Base-by-base conservation (phyloP, 1,140 invertebrate genomes). In the Drosophila ananassae region DNA sequence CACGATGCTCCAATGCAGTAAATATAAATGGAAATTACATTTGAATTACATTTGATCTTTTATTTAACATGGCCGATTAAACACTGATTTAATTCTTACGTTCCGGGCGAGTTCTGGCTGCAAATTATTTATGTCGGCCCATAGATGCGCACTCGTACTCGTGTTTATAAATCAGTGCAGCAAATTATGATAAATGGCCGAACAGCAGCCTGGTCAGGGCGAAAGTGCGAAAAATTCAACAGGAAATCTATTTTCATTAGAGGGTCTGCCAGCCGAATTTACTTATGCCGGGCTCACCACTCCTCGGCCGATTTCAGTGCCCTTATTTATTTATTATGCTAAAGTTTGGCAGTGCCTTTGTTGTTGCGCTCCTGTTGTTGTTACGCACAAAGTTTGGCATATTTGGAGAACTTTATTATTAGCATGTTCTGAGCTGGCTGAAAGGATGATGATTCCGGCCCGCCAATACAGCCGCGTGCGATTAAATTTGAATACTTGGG, bases 371-470 rank as follows among this genome's bases (percentile, higher is more conserved):
- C 8, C 17, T 32, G 9, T 60, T 73, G 53, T 60, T 72, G 46
- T 78, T 66, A 37, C 62, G 77, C 77, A 55, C 52, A 90, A 90
- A 90, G 68, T 90, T 90, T 85, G 74, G 89, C 79, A 89, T 91
- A 85, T 90, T 89, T 89, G 73, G 77, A 77, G 80, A 90, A 90
- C 83, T 90, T 90, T 82, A 90, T 90, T 90, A 90, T 90, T 90
- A 90, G 83, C 89, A 68, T 25, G 53, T 67, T 76, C 51, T 48
- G 61, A 28, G 56, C 39, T 58, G 17, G 17, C 17, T 17, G 17
- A 47, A 58, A 74, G 48, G 55, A 44, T 58, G 56, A 56, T 58
- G 69, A 41, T 32, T 21, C 13, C 6, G 25, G 10, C 25, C 25
- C 50, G 44, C 51, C 39, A 54, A 41, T 57, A 60, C 47, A 17